A percentile compares a stretch with the other conserved stretches of the same genome.
These are phyloP conservation scores for Netelia melanura DNA, from an alignment of 2,888 invertebrate genomes.

Conservation along the genomic window DNA sequence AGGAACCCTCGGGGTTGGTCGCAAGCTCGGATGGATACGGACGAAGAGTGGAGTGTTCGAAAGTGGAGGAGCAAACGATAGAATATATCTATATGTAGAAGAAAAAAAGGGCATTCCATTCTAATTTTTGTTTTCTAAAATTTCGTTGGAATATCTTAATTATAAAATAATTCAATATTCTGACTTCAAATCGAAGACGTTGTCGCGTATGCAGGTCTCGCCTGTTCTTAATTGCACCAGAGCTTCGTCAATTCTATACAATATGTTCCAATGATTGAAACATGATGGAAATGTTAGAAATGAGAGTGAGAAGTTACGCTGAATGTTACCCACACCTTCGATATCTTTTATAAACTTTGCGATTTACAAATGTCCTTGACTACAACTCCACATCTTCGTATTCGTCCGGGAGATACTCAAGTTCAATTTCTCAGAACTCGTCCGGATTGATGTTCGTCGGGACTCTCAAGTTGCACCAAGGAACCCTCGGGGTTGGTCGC, in stretches of 20 bases:
- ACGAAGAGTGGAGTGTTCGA: constrained; percentile 24
- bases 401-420: constrained; percentile 7
- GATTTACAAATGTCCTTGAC: background rate
- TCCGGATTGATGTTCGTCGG: constrained; percentile 22
- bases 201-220: background rate
- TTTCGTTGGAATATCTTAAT: no score
- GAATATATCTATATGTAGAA: background rate
- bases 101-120: constrained; percentile 30
- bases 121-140: no score
- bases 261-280: background rate
- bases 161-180: no score
- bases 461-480: constrained; percentile 28
- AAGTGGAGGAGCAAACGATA: constrained; percentile 29
- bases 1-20: constrained; percentile 22
- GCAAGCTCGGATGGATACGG: background rate
- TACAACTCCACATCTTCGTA: background rate
- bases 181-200: no score
- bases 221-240: background rate
- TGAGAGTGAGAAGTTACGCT: background rate
- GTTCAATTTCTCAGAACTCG: constrained; percentile 31
- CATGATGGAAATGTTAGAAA: background rate
- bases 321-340: background rate
- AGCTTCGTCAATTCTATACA: background rate
- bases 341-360: constrained; percentile 6
- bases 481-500: constrained; percentile 13